Evolutionary conservation across 2,888 invertebrate genomes (phyloP).

Genomic region (Unio pictorum): DNA sequence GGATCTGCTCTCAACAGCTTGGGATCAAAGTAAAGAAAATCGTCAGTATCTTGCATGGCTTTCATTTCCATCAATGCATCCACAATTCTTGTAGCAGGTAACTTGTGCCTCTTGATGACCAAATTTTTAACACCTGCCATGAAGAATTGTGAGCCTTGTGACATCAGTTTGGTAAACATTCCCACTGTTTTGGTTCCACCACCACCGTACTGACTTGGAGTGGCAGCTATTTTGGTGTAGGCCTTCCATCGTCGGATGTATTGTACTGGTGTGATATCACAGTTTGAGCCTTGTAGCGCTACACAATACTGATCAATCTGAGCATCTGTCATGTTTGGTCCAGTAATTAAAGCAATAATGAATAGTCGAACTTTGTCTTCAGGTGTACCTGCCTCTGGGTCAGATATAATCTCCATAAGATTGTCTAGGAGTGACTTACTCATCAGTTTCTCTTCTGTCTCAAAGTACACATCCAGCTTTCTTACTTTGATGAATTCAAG

Average conservation of each 20-base stretch:
- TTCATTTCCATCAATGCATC: slow-evolving; percentile 90
- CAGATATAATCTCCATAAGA: slow-evolving; percentile 88
- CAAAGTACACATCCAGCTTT: slow-evolving; percentile 95
- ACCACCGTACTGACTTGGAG: slow-evolving; percentile 81
- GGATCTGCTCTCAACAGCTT: slow-evolving; percentile 83
- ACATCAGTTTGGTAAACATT: slow-evolving; percentile 98
- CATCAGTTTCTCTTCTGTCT: slow-evolving; percentile 98
- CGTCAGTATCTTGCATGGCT: slow-evolving; percentile 84
- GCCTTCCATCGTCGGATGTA: slow-evolving; percentile 95
- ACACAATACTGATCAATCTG: slow-evolving; percentile 88
- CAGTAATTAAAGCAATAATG: slow-evolving; percentile 89
- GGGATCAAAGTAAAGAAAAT: slow-evolving; percentile 95
- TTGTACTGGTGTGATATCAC: slow-evolving; percentile 87
- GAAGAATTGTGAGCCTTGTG: slow-evolving; percentile 95
- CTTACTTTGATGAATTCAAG: slow-evolving; percentile 79
- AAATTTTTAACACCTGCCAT: slow-evolving; percentile 99
- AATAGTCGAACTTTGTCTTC: slow-evolving; percentile 95
- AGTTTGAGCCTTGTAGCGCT: slow-evolving; percentile 85
- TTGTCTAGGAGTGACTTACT: slow-evolving; percentile 79
- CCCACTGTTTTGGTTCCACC: slow-evolving; percentile 94
- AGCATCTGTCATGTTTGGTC: slow-evolving; percentile 83
- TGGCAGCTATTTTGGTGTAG: slow-evolving; percentile 83
- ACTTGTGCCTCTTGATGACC: slow-evolving; percentile 96
- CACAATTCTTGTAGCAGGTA: slow-evolving; percentile 93
- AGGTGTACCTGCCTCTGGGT: slow-evolving; percentile 87